A percentile compares a stretch with the other conserved stretches of the same genome.
Conservation (phyloP, 2,888 invertebrate species). For the Eupithecia subumbrata region DNA sequence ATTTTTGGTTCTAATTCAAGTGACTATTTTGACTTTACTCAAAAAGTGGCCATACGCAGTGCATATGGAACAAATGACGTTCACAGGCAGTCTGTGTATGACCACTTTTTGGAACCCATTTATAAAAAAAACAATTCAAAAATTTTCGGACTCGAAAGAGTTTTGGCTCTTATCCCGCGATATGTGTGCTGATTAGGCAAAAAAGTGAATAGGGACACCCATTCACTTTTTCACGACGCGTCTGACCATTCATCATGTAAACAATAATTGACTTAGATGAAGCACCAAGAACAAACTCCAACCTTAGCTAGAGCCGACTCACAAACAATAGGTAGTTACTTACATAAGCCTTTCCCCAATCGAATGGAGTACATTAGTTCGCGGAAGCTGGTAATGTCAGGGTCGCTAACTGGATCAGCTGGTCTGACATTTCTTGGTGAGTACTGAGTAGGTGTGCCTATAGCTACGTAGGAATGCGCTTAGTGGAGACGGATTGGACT, state of each 20-base stretch:
- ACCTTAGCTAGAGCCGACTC: not conserved
- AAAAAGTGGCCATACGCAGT: too few relatives aligned
- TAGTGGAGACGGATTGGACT: slow-evolving; percentile 15
- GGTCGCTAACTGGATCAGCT: slow-evolving; percentile 46
- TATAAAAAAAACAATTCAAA: too few relatives aligned
- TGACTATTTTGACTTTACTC: too few relatives aligned
- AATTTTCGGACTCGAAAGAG: too few relatives aligned
- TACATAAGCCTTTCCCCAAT: slow-evolving; percentile 17
- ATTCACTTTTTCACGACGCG: not conserved
- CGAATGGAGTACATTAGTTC: slow-evolving; percentile 20
- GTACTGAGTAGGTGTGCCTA: slow-evolving; percentile 29
- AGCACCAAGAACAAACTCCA: not conserved
- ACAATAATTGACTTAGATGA: not conserved
- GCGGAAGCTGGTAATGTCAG: slow-evolving; percentile 47
- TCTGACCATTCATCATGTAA: not conserved
- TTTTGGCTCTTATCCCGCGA: too few relatives aligned
- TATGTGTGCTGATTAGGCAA: too few relatives aligned
- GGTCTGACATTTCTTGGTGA: slow-evolving; percentile 42
- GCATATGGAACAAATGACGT: too few relatives aligned
- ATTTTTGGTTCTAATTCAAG: too few relatives aligned
- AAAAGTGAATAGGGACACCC: too few relatives aligned
- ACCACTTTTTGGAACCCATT: too few relatives aligned
- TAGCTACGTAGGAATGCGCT: slow-evolving; percentile 23
- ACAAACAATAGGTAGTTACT: not conserved
- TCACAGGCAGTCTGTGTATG: too few relatives aligned